Evolutionary conservation across 2,888 invertebrate genomes (phyloP), one percentile per base, ranked within the genome.

Genomic region (Napeogenes inachia): DNA sequence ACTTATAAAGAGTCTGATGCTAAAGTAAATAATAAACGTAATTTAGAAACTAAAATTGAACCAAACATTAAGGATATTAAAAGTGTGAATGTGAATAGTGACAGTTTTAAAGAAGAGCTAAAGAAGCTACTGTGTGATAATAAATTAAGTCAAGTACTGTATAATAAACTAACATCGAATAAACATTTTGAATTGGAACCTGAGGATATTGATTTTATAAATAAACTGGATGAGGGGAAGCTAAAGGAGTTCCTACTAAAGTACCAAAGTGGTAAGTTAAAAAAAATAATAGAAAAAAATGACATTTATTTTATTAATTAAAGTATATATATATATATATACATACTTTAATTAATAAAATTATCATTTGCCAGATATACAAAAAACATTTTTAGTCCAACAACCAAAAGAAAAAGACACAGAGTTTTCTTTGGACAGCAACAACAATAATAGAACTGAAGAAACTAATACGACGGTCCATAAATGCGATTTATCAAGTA

Each of bases 171-270:
- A 64, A 79, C 80, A 2, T 85, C 91, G 0, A 84, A 87, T 54
- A 80, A 84, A 57, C 87, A 82, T 64, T 90, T 91, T 63, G 82
- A 87, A 57, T 70, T 92, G 66, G 80, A 85, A n/a, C 79, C 84
- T 0, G 75, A 78, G n/a, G 92, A 92, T 66, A 89, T 92, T n/a
- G 82, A 84, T 1, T 81, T 88, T 62, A 82, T 92, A 47, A 92
- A 92, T 69, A 81, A 83, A 65, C 72, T 91, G 67, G 80, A 76
- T 3, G 80, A 84, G 46, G 79, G 81, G 54, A 76, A 75, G 55
- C 73, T 88, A 3, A 85, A 84, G 66, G 81, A 84, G 64, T 68
- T 85, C 21, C 70, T 89, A 42, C 65, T 89, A 10, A 87, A 78
- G 72, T 84, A 75, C 72, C 85, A 83, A 82, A 69, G 82, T 66